These are phyloP conservation scores for Cyanoliseus patagonus DNA, from an alignment of 2,113 vertebrate species.

Conservation along the genomic window DNA sequence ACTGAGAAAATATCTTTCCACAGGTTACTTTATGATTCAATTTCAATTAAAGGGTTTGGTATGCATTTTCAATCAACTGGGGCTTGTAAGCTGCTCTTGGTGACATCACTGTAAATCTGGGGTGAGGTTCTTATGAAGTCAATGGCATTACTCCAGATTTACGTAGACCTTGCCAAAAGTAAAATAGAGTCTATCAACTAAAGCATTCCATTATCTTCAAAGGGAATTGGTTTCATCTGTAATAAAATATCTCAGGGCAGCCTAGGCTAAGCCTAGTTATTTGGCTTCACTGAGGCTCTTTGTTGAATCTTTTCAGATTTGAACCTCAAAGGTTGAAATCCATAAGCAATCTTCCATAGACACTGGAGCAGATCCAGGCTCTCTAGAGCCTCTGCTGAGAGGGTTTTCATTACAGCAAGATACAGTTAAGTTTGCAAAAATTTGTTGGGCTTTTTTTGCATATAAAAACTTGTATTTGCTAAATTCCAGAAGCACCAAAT, in stretches of 20 bases:
- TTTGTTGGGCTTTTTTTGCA: background rate
- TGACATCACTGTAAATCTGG: constrained; percentile 37
- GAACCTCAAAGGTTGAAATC: background rate
- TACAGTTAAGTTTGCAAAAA: background rate
- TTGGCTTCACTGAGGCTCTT: constrained; percentile 6
- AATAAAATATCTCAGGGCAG: constrained; percentile 31
- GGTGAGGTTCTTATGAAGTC: background rate
- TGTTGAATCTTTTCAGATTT: background rate
- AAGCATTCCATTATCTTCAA: constrained; percentile 42
- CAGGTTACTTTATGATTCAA: background rate
- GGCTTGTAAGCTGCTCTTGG: background rate
- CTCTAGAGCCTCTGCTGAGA: background rate
- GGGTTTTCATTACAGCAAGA: background rate
- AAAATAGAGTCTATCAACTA: background rate
- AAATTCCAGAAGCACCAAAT: background rate
- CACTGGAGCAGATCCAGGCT: background rate
- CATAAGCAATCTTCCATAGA: background rate
- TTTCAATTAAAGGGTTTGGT: background rate
- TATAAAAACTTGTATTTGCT: background rate
- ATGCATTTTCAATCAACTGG: background rate
- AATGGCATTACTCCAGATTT: constrained; percentile 36
- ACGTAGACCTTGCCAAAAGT: constrained; percentile 3
- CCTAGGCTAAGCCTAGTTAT: background rate
- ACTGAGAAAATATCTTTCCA: constrained; percentile 3
- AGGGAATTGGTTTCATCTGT: constrained; percentile 38